These are phyloP conservation scores for Meloidogyne floridensis DNA, from an alignment of 1,140 invertebrate species.

Conservation along the genomic window DNA sequence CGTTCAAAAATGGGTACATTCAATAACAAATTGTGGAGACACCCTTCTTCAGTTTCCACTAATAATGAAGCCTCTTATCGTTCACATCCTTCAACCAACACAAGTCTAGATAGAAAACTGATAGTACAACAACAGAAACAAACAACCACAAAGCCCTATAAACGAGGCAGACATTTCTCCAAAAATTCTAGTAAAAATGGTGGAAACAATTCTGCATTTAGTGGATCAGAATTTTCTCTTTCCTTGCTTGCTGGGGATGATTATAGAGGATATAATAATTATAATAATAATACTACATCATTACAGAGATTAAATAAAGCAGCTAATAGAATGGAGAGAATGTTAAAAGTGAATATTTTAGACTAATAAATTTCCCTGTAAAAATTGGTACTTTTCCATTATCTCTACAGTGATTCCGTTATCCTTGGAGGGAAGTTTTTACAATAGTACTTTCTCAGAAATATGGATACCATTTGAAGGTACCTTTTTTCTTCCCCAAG, in stretches of 20 bases:
- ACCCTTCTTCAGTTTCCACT: not conserved
- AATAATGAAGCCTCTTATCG: not conserved
- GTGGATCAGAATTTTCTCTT: conserved; percentile 47
- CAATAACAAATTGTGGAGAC: conserved; percentile 5
- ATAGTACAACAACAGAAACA: conserved; percentile 16
- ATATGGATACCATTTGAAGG: too few species aligned
- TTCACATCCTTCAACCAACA: not conserved
- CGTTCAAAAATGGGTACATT: not conserved
- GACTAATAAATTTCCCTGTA: too few species aligned
- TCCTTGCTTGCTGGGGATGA: not conserved
- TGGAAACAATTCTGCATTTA: conserved; percentile 28
- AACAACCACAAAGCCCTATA: conserved; percentile 1
- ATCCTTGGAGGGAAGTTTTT: too few species aligned
- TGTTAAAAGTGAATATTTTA: conserved; percentile 42
- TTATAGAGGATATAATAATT: conserved; percentile 1
- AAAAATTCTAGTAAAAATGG: conserved; percentile 51
- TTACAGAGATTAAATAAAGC: conserved; percentile 53
- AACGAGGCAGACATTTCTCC: conserved; percentile 10
- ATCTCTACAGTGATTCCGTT: too few species aligned
- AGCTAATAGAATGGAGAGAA: conserved; percentile 55
- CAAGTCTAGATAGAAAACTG: conserved; percentile 34
- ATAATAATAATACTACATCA: conserved; percentile 20
- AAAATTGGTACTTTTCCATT: too few species aligned
- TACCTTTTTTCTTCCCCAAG: too few species aligned
- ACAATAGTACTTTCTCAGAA: too few species aligned